These are phyloP conservation scores for Ceramica pisi DNA, from an alignment of 2,888 invertebrate genomes.

Conservation along the genomic window DNA sequence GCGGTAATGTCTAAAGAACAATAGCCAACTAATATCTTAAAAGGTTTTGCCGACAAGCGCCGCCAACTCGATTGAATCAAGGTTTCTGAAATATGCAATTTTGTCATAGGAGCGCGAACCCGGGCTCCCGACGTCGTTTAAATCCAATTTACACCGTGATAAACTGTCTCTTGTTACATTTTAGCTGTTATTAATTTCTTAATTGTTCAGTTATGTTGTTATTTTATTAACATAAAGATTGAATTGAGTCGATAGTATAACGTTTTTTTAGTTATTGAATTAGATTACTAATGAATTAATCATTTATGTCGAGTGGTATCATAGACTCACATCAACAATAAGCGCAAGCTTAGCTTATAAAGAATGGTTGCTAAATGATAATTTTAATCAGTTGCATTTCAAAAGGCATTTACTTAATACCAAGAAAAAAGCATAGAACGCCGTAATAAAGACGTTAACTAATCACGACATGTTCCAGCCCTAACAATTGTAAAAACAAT, in stretches of 20 bases:
- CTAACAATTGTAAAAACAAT: neutral
- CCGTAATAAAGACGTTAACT: neutral
- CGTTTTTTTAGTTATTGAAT: neutral
- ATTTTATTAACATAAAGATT: neutral
- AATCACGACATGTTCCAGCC: neutral
- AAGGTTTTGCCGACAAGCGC: conserved; percentile 61
- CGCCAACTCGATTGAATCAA: conserved; percentile 59
- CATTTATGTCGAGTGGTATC: too few relatives aligned
- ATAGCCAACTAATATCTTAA: conserved; percentile 67
- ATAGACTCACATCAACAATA: neutral
- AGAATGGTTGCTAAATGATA: too few relatives aligned
- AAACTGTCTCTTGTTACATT: conserved; percentile 13
- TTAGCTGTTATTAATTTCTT: conserved; percentile 1
- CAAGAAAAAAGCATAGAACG: neutral
- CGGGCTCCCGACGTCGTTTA: conserved; percentile 14
- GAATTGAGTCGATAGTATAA: neutral
- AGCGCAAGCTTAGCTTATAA: neutral
- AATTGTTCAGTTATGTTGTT: neutral
- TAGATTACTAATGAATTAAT: neutral
- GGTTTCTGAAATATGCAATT: conserved; percentile 55
- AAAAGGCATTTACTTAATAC: neutral
- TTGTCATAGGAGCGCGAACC: conserved; percentile 8
- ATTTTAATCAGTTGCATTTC: too few relatives aligned
- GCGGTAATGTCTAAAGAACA: conserved; percentile 61
- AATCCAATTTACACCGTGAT: conserved; percentile 28